These are phyloP conservation scores for Otus sunia DNA, from an alignment of 2,113 vertebrate genomes.

Conservation along the genomic window DNA sequence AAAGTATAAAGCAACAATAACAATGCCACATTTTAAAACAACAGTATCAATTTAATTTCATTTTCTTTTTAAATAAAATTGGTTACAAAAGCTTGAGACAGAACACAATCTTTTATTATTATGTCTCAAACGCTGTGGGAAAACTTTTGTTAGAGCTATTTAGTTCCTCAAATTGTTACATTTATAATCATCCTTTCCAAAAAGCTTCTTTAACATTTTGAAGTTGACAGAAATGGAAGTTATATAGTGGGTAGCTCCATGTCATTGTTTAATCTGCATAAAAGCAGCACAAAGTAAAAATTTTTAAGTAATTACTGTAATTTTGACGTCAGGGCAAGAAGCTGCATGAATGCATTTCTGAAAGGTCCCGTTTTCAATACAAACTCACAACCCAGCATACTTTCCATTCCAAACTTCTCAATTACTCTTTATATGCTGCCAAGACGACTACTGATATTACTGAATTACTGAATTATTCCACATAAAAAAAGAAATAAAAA, in stretches of 20 bases:
- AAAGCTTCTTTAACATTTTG: not conserved
- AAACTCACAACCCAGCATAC: not conserved
- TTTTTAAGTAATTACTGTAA: not conserved
- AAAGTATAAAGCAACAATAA: not conserved
- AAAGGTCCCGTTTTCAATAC: conserved; percentile 29
- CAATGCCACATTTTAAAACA: not conserved
- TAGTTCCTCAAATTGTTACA: not conserved
- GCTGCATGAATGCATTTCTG: not conserved
- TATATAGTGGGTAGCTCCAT: not conserved
- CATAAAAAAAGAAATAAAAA: not conserved
- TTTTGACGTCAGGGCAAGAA: not conserved
- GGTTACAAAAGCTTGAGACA: not conserved
- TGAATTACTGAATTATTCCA: not conserved
- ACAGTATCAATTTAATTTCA: not conserved
- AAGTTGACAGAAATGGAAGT: not conserved
- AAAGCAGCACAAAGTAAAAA: conserved; percentile 3
- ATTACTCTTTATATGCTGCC: not conserved
- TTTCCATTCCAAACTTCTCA: conserved; percentile 18
- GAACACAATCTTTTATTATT: conserved; percentile 21
- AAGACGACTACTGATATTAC: not conserved
- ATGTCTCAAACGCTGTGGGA: not conserved
- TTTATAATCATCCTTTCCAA: not conserved
- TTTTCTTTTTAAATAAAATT: not conserved
- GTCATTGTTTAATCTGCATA: not conserved
- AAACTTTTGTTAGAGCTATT: not conserved